A percentile compares a stretch with the other conserved stretches of the same genome.
Conservation (phyloP, 2,888 invertebrate species). For the Cephus nigrinus region DNA sequence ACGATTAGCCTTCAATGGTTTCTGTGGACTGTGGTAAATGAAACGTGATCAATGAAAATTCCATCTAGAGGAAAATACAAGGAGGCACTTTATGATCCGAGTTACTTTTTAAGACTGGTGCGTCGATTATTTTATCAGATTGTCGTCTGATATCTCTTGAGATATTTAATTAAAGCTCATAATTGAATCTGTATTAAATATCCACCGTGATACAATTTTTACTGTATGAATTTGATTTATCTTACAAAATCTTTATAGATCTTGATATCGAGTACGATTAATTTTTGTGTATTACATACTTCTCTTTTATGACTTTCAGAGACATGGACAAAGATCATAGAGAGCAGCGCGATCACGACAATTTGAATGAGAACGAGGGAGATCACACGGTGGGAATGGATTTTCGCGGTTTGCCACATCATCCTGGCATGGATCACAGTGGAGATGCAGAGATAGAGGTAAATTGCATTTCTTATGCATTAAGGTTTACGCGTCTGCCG, state of each 20-base stretch:
- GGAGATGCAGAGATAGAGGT: conserved; percentile 49
- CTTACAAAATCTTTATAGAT: neutral
- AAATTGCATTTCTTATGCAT: conserved; percentile 6
- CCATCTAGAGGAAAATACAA: neutral
- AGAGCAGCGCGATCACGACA: conserved; percentile 51
- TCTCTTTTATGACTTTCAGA: conserved; percentile 11
- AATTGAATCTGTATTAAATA: neutral
- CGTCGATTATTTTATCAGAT: neutral
- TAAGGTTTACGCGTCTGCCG: neutral
- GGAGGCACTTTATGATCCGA: neutral
- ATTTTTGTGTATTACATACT: neutral
- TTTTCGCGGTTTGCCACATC: conserved; percentile 45
- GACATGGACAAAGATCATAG: conserved; percentile 58
- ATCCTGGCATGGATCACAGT: conserved; percentile 43
- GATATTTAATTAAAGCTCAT: neutral
- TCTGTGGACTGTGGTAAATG: neutral
- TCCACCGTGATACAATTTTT: neutral
- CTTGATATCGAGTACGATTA: neutral
- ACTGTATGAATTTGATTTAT: neutral
- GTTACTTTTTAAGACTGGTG: neutral
- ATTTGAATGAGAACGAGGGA: conserved; percentile 48
- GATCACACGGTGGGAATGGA: conserved; percentile 51
- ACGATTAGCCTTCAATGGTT: neutral
- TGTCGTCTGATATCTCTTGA: neutral
- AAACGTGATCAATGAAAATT: neutral